Evolutionary conservation across 2,113 vertebrate genomes (phyloP).

Genomic region (Cettia cetti): DNA sequence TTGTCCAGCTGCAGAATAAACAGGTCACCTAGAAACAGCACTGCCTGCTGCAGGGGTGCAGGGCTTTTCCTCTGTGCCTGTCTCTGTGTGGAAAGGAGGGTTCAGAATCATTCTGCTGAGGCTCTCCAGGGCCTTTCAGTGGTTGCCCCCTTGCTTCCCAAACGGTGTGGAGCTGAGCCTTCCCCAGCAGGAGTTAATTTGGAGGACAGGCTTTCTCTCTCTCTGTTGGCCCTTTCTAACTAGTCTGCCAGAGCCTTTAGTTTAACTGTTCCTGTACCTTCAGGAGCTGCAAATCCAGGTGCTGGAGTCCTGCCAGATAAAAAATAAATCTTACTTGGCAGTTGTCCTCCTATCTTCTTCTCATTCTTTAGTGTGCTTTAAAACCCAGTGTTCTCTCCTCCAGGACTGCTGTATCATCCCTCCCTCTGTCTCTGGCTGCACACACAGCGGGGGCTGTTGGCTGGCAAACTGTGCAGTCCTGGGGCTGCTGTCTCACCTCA

Average conservation of each 20-base stretch:
- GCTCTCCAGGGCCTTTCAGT: neutral
- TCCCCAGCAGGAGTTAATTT: neutral
- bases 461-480: neutral
- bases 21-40: neutral
- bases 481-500: neutral
- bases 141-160: neutral
- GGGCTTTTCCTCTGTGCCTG: neutral
- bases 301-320: neutral
- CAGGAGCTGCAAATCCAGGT: neutral
- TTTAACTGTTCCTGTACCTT: neutral
- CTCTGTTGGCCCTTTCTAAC: neutral
- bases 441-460: neutral
- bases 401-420: neutral
- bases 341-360: neutral
- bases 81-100: neutral
- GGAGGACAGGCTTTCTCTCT: neutral
- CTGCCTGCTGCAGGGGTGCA: neutral
- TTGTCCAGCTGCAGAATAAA: constrained; percentile 21
- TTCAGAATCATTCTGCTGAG: neutral
- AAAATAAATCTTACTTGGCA: neutral
- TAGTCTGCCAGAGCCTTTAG: neutral
- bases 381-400: neutral
- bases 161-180: rapidly evolving
- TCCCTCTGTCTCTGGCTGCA: neutral
- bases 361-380: neutral